Conservation (phyloP, 92 coral and sea anemone species). For the Actinernus sp. region DNA sequence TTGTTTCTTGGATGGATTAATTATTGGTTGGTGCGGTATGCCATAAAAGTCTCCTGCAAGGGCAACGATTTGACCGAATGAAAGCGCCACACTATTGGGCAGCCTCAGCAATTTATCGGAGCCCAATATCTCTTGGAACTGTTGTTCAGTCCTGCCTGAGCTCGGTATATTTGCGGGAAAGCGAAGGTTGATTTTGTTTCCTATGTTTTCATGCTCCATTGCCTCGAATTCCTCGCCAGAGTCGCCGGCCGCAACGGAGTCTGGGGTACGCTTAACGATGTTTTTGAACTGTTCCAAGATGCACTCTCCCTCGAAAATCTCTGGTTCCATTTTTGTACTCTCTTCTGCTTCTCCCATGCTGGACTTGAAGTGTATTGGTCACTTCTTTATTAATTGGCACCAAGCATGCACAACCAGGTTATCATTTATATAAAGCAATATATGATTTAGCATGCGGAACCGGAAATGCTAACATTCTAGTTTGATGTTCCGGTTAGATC, state of each 20-base stretch:
- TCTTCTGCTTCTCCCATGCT: too few relatives aligned
- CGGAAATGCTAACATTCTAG: too few relatives aligned
- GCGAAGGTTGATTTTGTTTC: constrained; percentile 33
- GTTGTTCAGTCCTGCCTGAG: background rate
- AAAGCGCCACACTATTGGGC: constrained; percentile 48
- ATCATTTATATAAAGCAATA: too few relatives aligned
- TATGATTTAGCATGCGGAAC: too few relatives aligned
- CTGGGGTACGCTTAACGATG: constrained; percentile 33
- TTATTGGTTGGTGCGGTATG: constrained; percentile 62
- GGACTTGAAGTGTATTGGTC: too few relatives aligned
- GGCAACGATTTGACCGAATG: constrained; percentile 70
- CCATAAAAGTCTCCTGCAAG: constrained; percentile 81
- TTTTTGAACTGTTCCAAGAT: constrained; percentile 15
- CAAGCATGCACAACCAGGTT: too few relatives aligned
- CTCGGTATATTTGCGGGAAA: constrained; percentile 18
- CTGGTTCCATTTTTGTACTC: constrained; percentile 1
- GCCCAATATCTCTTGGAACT: background rate
- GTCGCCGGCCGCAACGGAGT: background rate
- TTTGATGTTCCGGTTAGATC: too few relatives aligned
- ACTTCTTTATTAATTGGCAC: too few relatives aligned
- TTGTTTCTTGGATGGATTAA: constrained; percentile 24
- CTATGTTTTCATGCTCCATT: constrained; percentile 46
- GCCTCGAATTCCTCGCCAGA: constrained; percentile 28
- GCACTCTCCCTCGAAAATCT: constrained; percentile 11
- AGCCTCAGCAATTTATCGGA: constrained; percentile 18